These are phyloP conservation scores for Dendronephthya gigantea DNA, from an alignment of 64 coral and sea anemone species.

Conservation along the genomic window DNA sequence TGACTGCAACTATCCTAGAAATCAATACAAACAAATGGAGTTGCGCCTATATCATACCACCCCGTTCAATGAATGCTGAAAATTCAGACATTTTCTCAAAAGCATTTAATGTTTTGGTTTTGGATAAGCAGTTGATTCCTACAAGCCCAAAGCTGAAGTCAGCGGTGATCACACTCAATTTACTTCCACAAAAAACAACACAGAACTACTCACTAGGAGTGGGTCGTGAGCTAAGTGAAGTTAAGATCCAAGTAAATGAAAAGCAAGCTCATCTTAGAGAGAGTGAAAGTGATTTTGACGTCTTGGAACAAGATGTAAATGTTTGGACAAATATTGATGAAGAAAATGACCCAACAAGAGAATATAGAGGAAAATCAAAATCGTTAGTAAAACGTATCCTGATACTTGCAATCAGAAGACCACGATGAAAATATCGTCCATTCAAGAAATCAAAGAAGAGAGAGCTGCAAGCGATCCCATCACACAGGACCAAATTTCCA, in stretches of 20 bases:
- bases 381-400: too few species aligned
- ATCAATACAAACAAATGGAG: background rate
- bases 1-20: background rate
- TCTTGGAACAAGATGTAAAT: background rate
- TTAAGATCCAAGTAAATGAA: background rate
- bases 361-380: too few species aligned
- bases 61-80: background rate
- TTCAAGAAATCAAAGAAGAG: too few species aligned
- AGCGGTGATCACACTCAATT: background rate
- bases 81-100: background rate
- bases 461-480: background rate
- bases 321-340: background rate
- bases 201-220: background rate
- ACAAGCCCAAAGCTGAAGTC: background rate
- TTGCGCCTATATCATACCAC: background rate
- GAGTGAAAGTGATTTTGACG: background rate
- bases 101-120: background rate
- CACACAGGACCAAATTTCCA: background rate
- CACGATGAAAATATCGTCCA: too few species aligned
- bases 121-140: background rate
- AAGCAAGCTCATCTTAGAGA: background rate
- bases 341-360: background rate
- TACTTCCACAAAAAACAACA: background rate
- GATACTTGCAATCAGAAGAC: too few species aligned
- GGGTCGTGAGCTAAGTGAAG: background rate